phyloP scores from a whole-genome alignment of 1,140 invertebrate genomes.

The Pissodes strobi region DNA sequence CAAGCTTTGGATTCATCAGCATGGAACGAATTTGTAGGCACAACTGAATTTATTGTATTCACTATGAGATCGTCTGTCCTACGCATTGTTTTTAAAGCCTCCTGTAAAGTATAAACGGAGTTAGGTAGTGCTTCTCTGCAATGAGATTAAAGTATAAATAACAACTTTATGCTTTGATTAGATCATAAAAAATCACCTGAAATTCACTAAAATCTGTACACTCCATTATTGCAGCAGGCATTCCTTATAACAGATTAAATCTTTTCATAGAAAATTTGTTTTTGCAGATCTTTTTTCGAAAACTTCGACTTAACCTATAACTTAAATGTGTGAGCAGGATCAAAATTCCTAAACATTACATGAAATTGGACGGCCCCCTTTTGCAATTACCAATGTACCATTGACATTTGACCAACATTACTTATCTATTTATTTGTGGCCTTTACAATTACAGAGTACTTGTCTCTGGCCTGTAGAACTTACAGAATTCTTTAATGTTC shows the following conservation, averaged over 20 bases:
- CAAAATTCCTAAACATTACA: no score
- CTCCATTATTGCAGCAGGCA: slow-evolving; percentile 54
- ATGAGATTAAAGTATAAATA: slow-evolving; percentile 20
- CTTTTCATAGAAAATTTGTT: slow-evolving; percentile 10
- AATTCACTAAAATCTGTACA: slow-evolving; percentile 72
- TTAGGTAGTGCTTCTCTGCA: neutral
- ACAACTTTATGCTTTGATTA: no score
- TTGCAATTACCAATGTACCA: no score
- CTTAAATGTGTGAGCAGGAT: no score
- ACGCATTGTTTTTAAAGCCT: slow-evolving; percentile 81
- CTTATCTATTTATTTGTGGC: no score
- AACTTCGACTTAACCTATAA: neutral
- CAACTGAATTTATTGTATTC: slow-evolving; percentile 80
- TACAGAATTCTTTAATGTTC: no score
- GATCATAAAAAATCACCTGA: slow-evolving; percentile 62
- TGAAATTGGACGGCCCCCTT: no score
- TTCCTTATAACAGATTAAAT: neutral
- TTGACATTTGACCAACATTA: no score
- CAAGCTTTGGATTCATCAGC: slow-evolving; percentile 71
- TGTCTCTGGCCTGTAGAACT: no score
- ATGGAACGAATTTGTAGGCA: slow-evolving; percentile 88
- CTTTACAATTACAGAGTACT: no score
- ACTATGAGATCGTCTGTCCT: slow-evolving; percentile 88
- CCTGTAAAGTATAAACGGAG: slow-evolving; percentile 71
- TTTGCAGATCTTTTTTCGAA: neutral